Conservation (phyloP, 1,140 invertebrate genomes). For the Mercenaria mercenaria region DNA sequence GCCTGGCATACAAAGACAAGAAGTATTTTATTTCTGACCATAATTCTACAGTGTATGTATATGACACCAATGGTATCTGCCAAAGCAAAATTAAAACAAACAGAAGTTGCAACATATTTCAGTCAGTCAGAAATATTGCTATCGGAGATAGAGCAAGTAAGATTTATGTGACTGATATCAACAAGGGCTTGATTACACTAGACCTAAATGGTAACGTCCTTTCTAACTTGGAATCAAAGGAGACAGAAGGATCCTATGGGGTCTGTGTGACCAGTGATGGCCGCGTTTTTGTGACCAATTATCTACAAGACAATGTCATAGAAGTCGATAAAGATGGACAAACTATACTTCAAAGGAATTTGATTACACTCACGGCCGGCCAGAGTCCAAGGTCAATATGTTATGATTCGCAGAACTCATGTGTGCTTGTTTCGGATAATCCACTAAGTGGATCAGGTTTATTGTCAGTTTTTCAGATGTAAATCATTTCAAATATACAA, state of each 20-base stretch:
- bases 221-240: neutral
- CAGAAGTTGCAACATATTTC: neutral
- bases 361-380: neutral
- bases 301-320: neutral
- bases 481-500: too few species aligned
- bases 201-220: neutral
- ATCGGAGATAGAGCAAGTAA: neutral
- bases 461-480: neutral
- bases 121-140: neutral
- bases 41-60: neutral
- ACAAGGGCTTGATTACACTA: neutral
- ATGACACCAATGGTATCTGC: neutral
- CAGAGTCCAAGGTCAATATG: neutral
- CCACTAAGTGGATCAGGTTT: neutral
- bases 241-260: neutral
- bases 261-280: neutral
- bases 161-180: neutral
- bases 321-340: neutral
- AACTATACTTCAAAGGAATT: neutral
- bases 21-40: neutral
- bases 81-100: neutral
- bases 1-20: neutral
- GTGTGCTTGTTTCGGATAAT: neutral
- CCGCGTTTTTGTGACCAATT: neutral
- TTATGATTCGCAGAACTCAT: neutral